These are phyloP conservation scores for Habropoda laboriosa DNA, from an alignment of 1,140 invertebrate species.

Conservation along the genomic window DNA sequence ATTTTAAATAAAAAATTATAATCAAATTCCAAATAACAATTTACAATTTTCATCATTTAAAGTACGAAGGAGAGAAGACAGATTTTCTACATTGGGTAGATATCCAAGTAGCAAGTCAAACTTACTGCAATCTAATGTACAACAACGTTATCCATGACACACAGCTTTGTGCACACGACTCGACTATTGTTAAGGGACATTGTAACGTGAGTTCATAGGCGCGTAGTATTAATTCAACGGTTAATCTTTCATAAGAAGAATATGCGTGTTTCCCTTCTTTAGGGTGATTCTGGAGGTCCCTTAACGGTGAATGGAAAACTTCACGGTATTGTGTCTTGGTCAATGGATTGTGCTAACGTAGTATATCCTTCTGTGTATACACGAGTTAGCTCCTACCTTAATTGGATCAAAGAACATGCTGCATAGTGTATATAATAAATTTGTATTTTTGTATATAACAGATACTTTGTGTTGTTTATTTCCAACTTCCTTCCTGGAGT, in stretches of 20 bases:
- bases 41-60: neutral
- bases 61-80: conserved; percentile 40
- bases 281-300: conserved; percentile 83
- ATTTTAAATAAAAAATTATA: too few relatives aligned
- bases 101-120: conserved; percentile 43
- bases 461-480: too few relatives aligned
- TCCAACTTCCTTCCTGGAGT: too few relatives aligned
- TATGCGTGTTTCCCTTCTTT: too few relatives aligned
- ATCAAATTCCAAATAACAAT: too few relatives aligned
- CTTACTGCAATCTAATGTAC: conserved; percentile 46
- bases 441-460: too few relatives aligned
- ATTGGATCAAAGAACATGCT: conserved; percentile 56
- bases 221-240: too few relatives aligned
- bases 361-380: conserved; percentile 77
- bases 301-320: conserved; percentile 77
- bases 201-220: conserved; percentile 62
- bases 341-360: conserved; percentile 73
- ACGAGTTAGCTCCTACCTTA: conserved; percentile 60
- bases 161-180: conserved; percentile 57
- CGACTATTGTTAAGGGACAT: conserved; percentile 36
- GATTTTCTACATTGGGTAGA: conserved; percentile 44
- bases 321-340: conserved; percentile 80
- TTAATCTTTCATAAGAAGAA: neutral
- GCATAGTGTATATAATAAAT: conserved; percentile 2
- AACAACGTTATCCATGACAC: conserved; percentile 24